Percentiles rank a stretch among this genome's conserved stretches.
phyloP scores from a whole-genome alignment of 1,140 invertebrate genomes.

The Lethocerus indicus region DNA sequence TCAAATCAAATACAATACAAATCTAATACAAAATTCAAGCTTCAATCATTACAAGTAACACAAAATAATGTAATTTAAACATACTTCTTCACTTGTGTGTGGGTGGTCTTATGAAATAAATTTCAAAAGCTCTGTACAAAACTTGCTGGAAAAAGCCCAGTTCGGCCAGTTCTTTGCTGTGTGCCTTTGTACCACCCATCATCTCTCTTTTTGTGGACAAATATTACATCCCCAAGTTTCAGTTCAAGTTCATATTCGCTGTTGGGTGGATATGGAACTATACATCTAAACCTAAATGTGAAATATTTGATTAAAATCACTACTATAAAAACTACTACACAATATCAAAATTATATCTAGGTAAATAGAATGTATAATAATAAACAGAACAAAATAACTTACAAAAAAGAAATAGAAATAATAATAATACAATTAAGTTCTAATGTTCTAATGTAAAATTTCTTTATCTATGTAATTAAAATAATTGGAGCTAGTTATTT shows the following conservation, averaged over 20 bases:
- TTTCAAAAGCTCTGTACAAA: constrained; percentile 67
- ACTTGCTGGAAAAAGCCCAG: constrained; percentile 82
- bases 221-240: constrained; percentile 80
- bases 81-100: background rate
- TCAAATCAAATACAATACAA: too few species aligned
- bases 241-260: constrained; percentile 82
- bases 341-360: too few species aligned
- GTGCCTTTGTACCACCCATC: constrained; percentile 95
- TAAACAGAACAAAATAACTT: constrained; percentile 3
- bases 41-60: too few species aligned
- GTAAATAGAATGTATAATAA: too few species aligned
- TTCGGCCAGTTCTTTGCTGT: constrained; percentile 70
- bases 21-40: too few species aligned
- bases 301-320: constrained; percentile 9
- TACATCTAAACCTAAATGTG: constrained; percentile 58
- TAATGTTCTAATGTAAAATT: too few species aligned
- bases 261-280: constrained; percentile 88
- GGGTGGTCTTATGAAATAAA: background rate
- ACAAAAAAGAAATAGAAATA: too few species aligned
- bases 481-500: too few species aligned
- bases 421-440: too few species aligned
- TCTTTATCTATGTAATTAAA: too few species aligned
- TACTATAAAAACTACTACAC: background rate
- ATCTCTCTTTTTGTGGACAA: constrained; percentile 80
- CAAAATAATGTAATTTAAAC: too few species aligned